Base-by-base conservation (phyloP, 2,888 invertebrate species). In the Lycophotia porphyrea region DNA sequence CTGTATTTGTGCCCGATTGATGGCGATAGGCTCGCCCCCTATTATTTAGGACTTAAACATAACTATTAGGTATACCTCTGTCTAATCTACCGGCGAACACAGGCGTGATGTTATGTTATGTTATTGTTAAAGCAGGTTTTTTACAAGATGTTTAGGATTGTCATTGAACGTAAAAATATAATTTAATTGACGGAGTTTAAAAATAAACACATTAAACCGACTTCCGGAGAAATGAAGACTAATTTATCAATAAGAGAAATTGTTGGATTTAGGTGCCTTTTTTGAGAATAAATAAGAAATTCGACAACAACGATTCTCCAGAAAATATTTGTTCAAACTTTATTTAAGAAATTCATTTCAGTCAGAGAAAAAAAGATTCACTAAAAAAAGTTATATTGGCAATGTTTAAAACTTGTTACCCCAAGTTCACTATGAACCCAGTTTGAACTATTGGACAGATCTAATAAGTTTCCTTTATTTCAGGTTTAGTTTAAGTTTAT, bases 341-440 rank as follows among this genome's bases (percentile, higher is more conserved):
- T 61, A 71, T 71, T 52, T 18, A 31, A 36, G 31, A 13, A 71
- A 68, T 66, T 71, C 47, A 74, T 65, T 84, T 64, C 31, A 67
- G 11, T 67, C 15, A n/a, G 2, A 58, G 15, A 34, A 69, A 60
- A 70, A 80, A n/a, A 55, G 24, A 55, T 52, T 69, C 2, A 58
- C 66, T 1, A 75, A 73, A 72, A 64, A 75, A 81, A 76, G 70
- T 84, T 82, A 42, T 68, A 76, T 81, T 49, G 21, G 61, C 71
- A 84, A 81, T 76, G 72, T 81, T 71, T 55, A 15, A 18, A 81
- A 82, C 52, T 80, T 55, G 31, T 66, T 66, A 24, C 36, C 34
- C 34, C 36, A 70, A 76, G 61, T 76, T 84, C 24, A 34, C 52
- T 55, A 66, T 63, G 34, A 75, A 80, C 55, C 34, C 4, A 61